Conservation (phyloP, 2,888 invertebrate genomes). For the Bursaphelenchus okinawaensis region DNA sequence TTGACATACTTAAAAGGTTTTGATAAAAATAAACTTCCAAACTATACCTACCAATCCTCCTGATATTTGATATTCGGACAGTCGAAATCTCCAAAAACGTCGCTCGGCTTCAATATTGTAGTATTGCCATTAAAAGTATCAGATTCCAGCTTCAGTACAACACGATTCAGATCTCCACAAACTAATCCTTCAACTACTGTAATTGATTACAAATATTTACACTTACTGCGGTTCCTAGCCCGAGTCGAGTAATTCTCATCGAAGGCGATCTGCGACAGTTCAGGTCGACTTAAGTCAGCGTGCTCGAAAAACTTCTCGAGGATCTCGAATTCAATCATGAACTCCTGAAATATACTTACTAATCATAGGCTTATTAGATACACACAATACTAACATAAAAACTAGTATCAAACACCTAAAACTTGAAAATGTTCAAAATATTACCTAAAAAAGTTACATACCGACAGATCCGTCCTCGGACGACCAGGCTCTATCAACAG, state of each 20-base stretch:
- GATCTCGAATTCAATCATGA: constrained; percentile 42
- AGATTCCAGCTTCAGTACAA: background rate
- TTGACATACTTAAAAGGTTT: background rate
- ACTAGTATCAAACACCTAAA: background rate
- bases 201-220: background rate
- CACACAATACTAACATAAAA: background rate
- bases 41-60: constrained; percentile 15
- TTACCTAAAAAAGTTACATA: constrained; percentile 10
- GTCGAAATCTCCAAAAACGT: constrained; percentile 24
- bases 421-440: background rate
- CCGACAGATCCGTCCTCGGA: constrained; percentile 45
- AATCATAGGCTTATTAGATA: background rate
- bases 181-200: constrained; percentile 5
- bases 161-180: constrained; percentile 8
- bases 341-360: constrained; percentile 40
- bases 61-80: constrained; percentile 15
- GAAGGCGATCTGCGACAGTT: constrained; percentile 42
- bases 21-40: too few relatives aligned
- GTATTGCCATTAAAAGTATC: background rate
- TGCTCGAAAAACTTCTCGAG: constrained; percentile 44
- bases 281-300: constrained; percentile 37
- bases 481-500: constrained; percentile 48
- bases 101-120: background rate
- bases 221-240: constrained; percentile 38
- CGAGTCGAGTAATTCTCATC: constrained; percentile 45